Base-by-base conservation (phyloP, 2,113 vertebrate species). In the Colius striatus region DNA sequence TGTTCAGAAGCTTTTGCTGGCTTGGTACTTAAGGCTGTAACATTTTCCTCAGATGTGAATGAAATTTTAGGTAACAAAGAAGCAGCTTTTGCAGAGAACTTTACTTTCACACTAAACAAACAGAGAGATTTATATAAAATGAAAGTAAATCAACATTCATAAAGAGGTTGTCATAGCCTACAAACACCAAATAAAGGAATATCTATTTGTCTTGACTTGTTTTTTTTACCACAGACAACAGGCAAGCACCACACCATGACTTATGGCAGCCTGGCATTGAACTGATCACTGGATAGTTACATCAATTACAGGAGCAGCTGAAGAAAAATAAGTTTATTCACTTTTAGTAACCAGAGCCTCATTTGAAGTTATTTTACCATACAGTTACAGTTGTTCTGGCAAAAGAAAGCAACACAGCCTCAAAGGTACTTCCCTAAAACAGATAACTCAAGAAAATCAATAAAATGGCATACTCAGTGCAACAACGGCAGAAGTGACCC, bases 21-120 rank as follows among this genome's bases (percentile, higher is more conserved):
- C 45, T 94, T 95, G 61, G 80, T 84, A 53, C 27, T 93, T 62
- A 48, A 60, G 54, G 89, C 54, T 94, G 94, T 32, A 32, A 50
- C 60, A 6, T 87, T 84, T 67, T 67, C 84, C 34, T 96, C 97
- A n/a, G 95, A 84, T 13, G 22, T 8, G 22, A 98, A 97, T 50
- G 96, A 8, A 55, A 98, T 98, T 91, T 92, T 93, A 27, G 98
- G 98, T 84, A 98, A 85, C 65, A 95, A 92, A 26, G 89, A 22
- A 32, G 96, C 72, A 76, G 94, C 96, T 92, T 96, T 97, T 83
- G 93, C 89, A 73, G 95, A 97, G 72, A 98, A 97, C 67, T 53
- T 97, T 76, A 98, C 96, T 65, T 76, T 98, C 80, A 99, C 96
- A 63, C 98, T 99, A 54, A 15, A 73, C 17, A 79, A 84, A 77